Base-by-base conservation (phyloP, 2,113 vertebrate species). In the Hucho hucho region DNA sequence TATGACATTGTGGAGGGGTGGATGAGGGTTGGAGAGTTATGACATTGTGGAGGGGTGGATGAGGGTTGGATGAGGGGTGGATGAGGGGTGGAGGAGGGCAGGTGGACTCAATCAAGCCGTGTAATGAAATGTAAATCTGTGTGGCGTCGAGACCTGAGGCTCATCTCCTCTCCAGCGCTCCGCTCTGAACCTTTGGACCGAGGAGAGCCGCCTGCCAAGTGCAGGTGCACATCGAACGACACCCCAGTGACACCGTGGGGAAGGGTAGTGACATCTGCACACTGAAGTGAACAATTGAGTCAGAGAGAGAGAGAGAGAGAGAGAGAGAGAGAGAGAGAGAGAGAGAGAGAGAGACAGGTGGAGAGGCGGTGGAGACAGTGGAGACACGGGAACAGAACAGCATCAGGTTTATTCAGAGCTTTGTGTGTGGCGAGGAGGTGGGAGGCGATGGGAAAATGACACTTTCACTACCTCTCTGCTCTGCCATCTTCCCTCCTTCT, bases 121-220 rank as follows among this genome's bases (percentile, higher is more conserved):
- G 78, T 87, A 91, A 88, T 89, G 84, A 83, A 86, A 90, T 84
- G 83, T 87, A 89, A 89, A 90, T 87, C 83, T 82, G 73, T 84
- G 78, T 79, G 74, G 70, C 76, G 66, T 69, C 65, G 59, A 75
- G 75, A 81, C 77, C 29, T 73, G 64, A 65, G 59, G 74, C 83
- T 85, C 79, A 75, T 47, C 47, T 16, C 47, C 47, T 16, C 13
- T 75, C 74, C 68, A 78, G 78, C 76, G 69, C 75, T 84, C 78
- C 77, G 83, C 81, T 77, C 73, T 77, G 77, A 70, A 70, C 73
- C 75, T 81, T 73, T 59, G 3, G 79, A 53, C 14, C 13, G 11
- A 49, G 47, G 13, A 1, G 14, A 49, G 47, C 47, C 56, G 56
- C 69, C 56, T 43, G 73, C 79, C 75, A 81, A 78, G 79, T 88